Conservation (phyloP, 2,113 vertebrate species). For the Myiopsitta monachus region DNA sequence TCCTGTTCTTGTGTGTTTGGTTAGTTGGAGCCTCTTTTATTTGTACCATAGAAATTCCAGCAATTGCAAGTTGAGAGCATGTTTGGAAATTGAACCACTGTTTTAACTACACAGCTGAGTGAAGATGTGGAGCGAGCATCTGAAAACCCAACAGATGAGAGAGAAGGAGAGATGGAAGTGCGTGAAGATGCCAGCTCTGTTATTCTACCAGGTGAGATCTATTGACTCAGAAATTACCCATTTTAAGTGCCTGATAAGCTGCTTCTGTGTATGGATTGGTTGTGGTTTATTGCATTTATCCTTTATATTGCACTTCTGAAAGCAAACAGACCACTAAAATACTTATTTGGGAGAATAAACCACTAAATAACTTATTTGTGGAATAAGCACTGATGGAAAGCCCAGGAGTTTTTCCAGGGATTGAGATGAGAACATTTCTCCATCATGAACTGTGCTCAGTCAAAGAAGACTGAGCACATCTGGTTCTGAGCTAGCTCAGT, state of each 20-base stretch:
- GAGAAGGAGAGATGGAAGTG: conserved; percentile 66
- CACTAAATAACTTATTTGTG: background rate
- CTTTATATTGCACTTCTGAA: background rate
- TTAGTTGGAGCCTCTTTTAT: conserved; percentile 50
- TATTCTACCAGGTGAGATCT: conserved; percentile 77
- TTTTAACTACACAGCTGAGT: conserved; percentile 80
- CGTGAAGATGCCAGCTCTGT: conserved; percentile 61
- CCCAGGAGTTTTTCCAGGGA: background rate
- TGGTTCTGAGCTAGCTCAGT: background rate
- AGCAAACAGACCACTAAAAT: background rate
- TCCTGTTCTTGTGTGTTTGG: background rate
- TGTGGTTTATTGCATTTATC: background rate
- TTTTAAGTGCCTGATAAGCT: background rate
- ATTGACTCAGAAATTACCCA: background rate
- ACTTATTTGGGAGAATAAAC: background rate
- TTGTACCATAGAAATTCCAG: conserved; percentile 59
- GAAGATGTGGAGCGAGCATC: conserved; percentile 73
- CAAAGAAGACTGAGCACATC: background rate
- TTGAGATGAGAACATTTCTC: background rate
- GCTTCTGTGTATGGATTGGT: background rate
- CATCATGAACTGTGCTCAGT: background rate
- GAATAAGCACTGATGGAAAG: background rate
- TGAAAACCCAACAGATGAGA: conserved; percentile 61
- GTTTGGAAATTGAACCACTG: conserved; percentile 61
- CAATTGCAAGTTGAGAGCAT: conserved; percentile 46